Percentiles rank a stretch among this genome's conserved stretches.
Evolutionary conservation across 2,113 vertebrate species (phyloP).

Genomic region (Notarius quadriscutis): DNA sequence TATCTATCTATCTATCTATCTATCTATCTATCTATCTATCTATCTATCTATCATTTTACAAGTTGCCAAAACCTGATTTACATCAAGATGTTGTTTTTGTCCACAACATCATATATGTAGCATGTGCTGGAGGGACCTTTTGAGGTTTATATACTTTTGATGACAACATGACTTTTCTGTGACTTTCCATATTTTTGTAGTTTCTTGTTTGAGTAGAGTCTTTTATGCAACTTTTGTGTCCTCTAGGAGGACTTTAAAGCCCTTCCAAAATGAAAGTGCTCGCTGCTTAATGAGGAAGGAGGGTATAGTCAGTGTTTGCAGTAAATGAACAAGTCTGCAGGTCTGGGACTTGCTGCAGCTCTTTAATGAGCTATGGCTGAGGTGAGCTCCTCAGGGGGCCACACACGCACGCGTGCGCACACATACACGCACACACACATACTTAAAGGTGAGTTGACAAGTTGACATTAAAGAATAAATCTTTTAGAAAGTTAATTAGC

Average conservation of each 20-base stretch:
- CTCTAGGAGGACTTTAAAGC: conserved; percentile 64
- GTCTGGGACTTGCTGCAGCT: conserved; percentile 54
- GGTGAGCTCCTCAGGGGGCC: conserved; percentile 61
- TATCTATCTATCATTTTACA: conserved; percentile 19
- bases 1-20: too few relatives aligned
- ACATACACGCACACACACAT: conserved; percentile 14
- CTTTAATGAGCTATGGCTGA: conserved; percentile 70
- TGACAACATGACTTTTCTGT: conserved; percentile 57
- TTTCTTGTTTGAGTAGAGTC: conserved; percentile 11
- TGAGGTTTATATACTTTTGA: conserved; percentile 20
- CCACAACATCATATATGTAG: not conserved
- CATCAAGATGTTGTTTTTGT: conserved; percentile 17
- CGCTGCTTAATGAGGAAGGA: conserved; percentile 60
- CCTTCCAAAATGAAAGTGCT: conserved; percentile 60
- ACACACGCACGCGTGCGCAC: conserved; percentile 24
- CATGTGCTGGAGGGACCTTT: conserved; percentile 3
- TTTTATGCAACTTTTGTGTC: conserved; percentile 49
- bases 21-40: too few relatives aligned
- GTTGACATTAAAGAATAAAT: conserved; percentile 48
- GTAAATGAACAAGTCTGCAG: conserved; percentile 60
- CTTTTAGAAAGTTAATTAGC: conserved; percentile 53
- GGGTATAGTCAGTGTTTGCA: conserved; percentile 47
- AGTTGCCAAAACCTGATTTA: conserved; percentile 28
- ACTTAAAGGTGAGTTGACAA: conserved; percentile 42
- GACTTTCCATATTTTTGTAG: conserved; percentile 55